Percentiles rank a stretch among this genome's conserved stretches.
phyloP scores from a whole-genome alignment of 2,888 invertebrate genomes.

The Megaustenia siamemsis region DNA sequence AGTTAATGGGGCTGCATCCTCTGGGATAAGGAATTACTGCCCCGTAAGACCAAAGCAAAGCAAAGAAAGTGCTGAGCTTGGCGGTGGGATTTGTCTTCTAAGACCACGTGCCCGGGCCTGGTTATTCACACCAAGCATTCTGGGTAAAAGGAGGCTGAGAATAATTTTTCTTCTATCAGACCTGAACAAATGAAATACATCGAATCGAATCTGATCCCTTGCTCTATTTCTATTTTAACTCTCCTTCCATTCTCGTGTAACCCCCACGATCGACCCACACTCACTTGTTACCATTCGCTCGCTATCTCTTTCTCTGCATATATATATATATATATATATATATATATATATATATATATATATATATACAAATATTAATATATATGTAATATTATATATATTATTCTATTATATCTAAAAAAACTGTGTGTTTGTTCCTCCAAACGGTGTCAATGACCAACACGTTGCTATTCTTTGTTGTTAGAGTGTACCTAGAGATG shows the following conservation, averaged over 20 bases:
- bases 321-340: no score
- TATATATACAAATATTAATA: no score
- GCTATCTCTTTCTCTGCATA: no score
- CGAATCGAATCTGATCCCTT: neutral
- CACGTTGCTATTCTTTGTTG: no score
- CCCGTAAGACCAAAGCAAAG: conserved; percentile 16
- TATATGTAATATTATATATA: no score
- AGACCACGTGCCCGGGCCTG: neutral
- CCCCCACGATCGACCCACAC: no score
- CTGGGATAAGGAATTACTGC: conserved; percentile 33
- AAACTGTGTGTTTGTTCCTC: no score
- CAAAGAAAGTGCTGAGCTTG: conserved; percentile 1
- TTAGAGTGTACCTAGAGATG: no score
- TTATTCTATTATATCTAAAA: no score
- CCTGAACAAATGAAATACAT: neutral
- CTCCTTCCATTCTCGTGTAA: neutral
- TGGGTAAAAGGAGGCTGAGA: neutral
- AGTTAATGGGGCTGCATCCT: conserved; percentile 21
- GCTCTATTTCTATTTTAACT: neutral
- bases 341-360: no score
- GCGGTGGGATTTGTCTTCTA: neutral
- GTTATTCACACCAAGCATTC: conserved; percentile 12
- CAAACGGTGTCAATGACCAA: no score
- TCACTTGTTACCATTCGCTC: no score
- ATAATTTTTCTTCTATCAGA: conserved; percentile 2